Evolutionary conservation across 2,888 invertebrate genomes (phyloP).

Genomic region (Drosophila planitibia): DNA sequence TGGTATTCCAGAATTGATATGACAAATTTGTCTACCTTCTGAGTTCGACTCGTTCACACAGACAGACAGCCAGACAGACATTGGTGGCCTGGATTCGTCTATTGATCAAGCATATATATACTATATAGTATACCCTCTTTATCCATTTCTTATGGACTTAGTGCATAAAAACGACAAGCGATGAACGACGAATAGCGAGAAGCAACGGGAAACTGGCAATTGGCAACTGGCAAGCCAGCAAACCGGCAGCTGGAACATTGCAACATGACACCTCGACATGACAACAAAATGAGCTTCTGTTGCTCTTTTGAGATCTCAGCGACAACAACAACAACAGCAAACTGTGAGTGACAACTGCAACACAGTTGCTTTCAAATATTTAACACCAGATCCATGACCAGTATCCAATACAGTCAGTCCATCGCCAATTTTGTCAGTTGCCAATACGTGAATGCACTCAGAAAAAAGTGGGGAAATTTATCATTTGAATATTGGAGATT

Average conservation of each 20-base stretch:
- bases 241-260: conserved; percentile 68
- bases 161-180: neutral
- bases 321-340: conserved; percentile 46
- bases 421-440: conserved; percentile 17
- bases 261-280: conserved; percentile 81
- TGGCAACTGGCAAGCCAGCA: conserved; percentile 24
- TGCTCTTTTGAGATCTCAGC: conserved; percentile 67
- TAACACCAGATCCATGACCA: conserved; percentile 58
- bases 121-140: neutral
- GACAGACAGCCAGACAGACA: neutral
- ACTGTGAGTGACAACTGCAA: conserved; percentile 72
- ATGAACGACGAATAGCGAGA: neutral
- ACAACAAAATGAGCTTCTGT: conserved; percentile 82
- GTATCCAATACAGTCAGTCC: conserved; percentile 4
- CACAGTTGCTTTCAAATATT: conserved; percentile 74
- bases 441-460: conserved; percentile 1
- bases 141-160: neutral
- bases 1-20: neutral
- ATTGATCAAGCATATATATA: neutral
- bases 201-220: conserved; percentile 5
- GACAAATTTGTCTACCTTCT: neutral
- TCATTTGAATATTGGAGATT: neutral
- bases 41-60: neutral
- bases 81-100: neutral
- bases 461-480: neutral